A percentile compares a stretch with the other conserved stretches of the same genome.
Conservation (phyloP, 2,797 vertebrate genomes). For the Orestias chungarensis region DNA sequence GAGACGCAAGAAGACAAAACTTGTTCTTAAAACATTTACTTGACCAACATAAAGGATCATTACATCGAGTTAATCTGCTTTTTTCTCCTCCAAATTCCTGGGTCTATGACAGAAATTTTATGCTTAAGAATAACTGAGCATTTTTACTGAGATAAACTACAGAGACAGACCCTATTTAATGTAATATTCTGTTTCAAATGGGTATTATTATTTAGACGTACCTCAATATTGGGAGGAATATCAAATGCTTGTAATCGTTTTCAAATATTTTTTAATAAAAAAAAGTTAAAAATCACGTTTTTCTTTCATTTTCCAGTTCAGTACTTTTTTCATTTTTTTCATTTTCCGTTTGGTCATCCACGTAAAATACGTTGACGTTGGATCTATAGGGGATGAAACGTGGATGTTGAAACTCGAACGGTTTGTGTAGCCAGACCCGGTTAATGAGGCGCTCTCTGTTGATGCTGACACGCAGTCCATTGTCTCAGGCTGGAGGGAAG, state of each 20-base stretch:
- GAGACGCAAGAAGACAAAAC: not conserved
- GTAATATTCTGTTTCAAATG: not conserved
- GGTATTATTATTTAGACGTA: not conserved
- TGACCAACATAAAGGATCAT: not conserved
- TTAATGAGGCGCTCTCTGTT: constrained; percentile 12
- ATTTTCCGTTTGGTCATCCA: not conserved
- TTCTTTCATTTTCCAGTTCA: not conserved
- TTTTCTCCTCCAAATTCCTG: not conserved
- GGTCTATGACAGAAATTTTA: not conserved
- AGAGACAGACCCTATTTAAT: not conserved
- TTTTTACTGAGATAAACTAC: not conserved
- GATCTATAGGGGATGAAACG: not conserved
- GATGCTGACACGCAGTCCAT: constrained; percentile 47
- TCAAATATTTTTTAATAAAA: not conserved
- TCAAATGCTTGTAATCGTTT: not conserved
- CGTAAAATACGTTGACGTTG: not conserved
- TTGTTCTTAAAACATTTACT: not conserved
- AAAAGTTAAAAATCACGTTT: not conserved
- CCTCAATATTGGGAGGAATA: not conserved
- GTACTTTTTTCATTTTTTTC: not conserved
- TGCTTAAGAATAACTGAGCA: not conserved
- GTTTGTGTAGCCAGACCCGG: not conserved
- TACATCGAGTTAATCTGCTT: not conserved
- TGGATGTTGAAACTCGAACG: constrained; percentile 12
- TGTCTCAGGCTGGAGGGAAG: constrained; percentile 36